Base-by-base conservation (phyloP, 2,797 vertebrate genomes). In the Huso huso region DNA sequence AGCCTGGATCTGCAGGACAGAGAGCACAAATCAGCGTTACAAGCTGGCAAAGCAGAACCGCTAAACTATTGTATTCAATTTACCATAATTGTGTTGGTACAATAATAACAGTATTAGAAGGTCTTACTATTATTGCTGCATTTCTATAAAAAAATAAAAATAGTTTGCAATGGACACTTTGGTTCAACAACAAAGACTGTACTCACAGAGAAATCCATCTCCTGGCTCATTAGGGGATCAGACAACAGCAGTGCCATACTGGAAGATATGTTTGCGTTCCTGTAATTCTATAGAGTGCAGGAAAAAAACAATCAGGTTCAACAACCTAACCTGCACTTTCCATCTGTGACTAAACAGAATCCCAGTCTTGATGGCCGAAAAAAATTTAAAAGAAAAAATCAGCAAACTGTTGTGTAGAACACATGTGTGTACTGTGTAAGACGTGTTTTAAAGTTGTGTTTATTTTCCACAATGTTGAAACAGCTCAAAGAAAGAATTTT, bases 171-270 rank as follows among this genome's bases (percentile, higher is more conserved):
- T 18, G 15, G 15, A 18, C 15, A 18, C 15, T 18, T 18, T 18
- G 15, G 15, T 18, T 18, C 15, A 18, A 18, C 15, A 18, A 18
- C 15, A 18, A 18, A 18, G 1, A 18, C 15, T 18, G 55, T 18
- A 71, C 70, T 78, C 62, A 74, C 71, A 65, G 72, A 72, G 66
- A 78, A 53, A 65, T 73, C 73, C 64, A 80, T 67, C 15, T 77
- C 76, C 68, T 81, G 78, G 63, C 70, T 77, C 71, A 81, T 67
- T 23, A 83, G 73, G 10, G 72, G 73, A 59, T 79, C 78, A 66
- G 76, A 78, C 13, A 81, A 68, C 37, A 83, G 70, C 50, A 74
- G 63, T 50, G 75, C 73, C 73, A 76, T 80, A 61, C 70, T 83
- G 18, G 75, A 87, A 37, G 74, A 77, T 64, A 78, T 64, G 48